Conservation (phyloP, 2,797 vertebrate genomes). For the Betta splendens region DNA sequence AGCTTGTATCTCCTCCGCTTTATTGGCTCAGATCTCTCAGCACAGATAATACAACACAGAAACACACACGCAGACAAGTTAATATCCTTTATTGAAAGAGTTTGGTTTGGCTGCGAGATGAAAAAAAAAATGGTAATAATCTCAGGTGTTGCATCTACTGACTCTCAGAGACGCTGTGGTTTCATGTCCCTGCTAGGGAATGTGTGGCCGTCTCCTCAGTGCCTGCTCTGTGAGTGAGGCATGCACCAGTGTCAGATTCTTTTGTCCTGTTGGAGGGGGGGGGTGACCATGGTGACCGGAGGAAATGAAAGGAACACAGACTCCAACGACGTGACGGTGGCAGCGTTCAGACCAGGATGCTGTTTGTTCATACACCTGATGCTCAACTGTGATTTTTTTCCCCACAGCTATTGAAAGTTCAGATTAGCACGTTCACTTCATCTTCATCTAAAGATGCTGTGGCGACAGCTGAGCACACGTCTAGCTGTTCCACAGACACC, state of each 20-base stretch:
- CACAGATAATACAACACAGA: conserved; percentile 1
- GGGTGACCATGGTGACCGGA: conserved; percentile 1
- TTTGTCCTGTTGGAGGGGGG: neutral
- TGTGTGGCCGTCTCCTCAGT: neutral
- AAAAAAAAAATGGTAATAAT: conserved; percentile 27
- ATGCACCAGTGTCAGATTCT: conserved; percentile 7
- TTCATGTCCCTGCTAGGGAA: conserved; percentile 1
- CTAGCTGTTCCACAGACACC: too few species aligned
- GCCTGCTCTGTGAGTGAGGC: conserved; percentile 12
- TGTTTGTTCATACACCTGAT: too few species aligned
- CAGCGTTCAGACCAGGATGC: too few species aligned
- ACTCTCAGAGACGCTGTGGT: conserved; percentile 15
- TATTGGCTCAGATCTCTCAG: conserved; percentile 3
- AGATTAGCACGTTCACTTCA: too few species aligned
- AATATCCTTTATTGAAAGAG: conserved; percentile 21
- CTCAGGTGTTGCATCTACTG: conserved; percentile 10
- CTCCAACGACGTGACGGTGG: too few species aligned
- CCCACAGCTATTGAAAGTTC: too few species aligned
- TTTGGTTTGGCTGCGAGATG: conserved; percentile 9
- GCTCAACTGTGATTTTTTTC: too few species aligned
- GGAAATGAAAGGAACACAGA: conserved; percentile 1
- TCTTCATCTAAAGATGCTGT: too few species aligned
- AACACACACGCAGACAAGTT: conserved; percentile 9
- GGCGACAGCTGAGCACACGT: too few species aligned
- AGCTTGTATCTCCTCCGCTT: conserved; percentile 36